Conservation (phyloP, 2,888 invertebrate species). For the Timandra comae region DNA sequence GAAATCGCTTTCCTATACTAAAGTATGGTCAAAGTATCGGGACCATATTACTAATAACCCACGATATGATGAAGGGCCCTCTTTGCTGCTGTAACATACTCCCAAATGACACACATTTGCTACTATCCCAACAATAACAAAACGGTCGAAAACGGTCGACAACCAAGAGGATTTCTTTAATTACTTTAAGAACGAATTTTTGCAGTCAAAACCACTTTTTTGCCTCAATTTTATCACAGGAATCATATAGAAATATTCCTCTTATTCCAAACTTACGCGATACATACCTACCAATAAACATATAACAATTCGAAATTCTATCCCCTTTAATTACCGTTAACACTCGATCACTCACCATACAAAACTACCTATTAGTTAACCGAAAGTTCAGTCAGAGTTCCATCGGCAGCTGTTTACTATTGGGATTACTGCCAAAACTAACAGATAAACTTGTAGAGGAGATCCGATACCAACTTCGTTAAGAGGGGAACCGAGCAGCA, state of each 20-base stretch:
- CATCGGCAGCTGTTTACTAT: constrained; percentile 54
- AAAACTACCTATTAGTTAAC: constrained; percentile 31
- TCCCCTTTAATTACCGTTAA: constrained; percentile 3
- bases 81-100: too few species aligned
- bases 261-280: constrained; percentile 11
- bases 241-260: constrained; percentile 20
- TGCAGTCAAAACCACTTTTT: too few species aligned
- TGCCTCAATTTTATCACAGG: too few species aligned
- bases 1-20: too few species aligned
- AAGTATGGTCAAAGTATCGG: too few species aligned
- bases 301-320: constrained; percentile 7
- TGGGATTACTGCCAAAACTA: constrained; percentile 55
- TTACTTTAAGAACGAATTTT: too few species aligned
- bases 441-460: constrained; percentile 29
- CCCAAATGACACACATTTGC: too few species aligned
- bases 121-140: too few species aligned
- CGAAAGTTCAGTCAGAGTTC: constrained; percentile 37
- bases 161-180: too few species aligned
- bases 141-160: too few species aligned
- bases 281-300: constrained; percentile 2
- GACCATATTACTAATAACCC: too few species aligned
- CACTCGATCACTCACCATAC: constrained; percentile 22
- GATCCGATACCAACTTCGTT: constrained; percentile 43
- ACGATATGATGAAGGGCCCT: too few species aligned
- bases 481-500: constrained; percentile 17